Base-by-base conservation (phyloP, 2,113 vertebrate species). In the Andinoacara biseriatus region DNA sequence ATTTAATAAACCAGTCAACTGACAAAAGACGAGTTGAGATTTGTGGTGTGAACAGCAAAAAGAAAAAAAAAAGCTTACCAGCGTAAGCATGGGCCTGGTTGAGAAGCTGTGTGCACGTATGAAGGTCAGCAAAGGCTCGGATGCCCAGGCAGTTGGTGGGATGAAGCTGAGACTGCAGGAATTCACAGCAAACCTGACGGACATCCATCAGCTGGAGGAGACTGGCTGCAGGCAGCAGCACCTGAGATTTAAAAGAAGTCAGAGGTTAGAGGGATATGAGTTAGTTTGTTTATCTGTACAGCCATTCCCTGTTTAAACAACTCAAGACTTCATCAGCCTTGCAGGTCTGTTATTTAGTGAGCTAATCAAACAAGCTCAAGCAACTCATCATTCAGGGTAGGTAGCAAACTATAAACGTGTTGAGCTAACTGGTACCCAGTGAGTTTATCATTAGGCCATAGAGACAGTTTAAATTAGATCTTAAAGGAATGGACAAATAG, bases 111-210 rank as follows among this genome's bases (percentile, higher is more conserved):
- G 94, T 96, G 85, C 98, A 99, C 0, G 98, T 96, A n/a, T 99
- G 98, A 89, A 99, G 95, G 1, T 99, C 98, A 1, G 98, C 98
- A 2, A 99, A 99, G 0, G 96, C 97, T 1, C 97, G 96, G 93
- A 99, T 99, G 78, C 98, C 98, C 78, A 99, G 95, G 94, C 98
- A 99, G 92, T 99, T 99, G 0, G 97, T 97, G 90, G 98, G 96
- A 58, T 99, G 98, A 79, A 99, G 94, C 95, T 99, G 98, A 72
- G 97, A 96, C 72, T 98, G 98, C 8, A 99, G 95, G 88, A 99
- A 99, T 89, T 99, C 97, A 49, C 98, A 99, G 89, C 98, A 99
- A 84, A 97, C 97, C 89, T 97, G 97, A 22, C 97, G 95, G 5
- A 99, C 98, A 3, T 99, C 98, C 97, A 97, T 97, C 91, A 99